Percentiles rank a stretch among this genome's conserved stretches.
These are phyloP conservation scores for Lamproptera curius DNA, from an alignment of 2,888 invertebrate species.

Conservation along the genomic window DNA sequence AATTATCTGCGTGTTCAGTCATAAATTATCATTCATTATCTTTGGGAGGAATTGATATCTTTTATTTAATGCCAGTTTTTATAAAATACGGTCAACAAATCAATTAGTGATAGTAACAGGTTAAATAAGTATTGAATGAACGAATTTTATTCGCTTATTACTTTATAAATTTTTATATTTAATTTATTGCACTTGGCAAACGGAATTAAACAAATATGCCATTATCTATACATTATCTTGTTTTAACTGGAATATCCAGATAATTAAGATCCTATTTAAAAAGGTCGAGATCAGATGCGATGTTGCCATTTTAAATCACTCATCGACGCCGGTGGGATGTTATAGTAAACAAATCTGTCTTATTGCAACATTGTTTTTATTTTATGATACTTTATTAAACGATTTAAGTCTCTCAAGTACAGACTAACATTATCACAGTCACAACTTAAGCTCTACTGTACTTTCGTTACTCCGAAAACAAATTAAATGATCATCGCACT, in stretches of 20 bases:
- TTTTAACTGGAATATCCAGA: too few relatives aligned
- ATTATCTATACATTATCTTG: too few relatives aligned
- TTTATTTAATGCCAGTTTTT: not conserved
- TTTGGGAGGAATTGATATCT: not conserved
- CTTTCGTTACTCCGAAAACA: slow-evolving; percentile 38
- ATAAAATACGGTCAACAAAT: not conserved
- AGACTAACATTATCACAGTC: slow-evolving; percentile 54
- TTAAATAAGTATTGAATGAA: not conserved
- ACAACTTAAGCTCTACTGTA: slow-evolving; percentile 57
- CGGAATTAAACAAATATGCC: too few relatives aligned
- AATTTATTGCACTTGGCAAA: not conserved
- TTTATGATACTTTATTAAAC: slow-evolving; percentile 18
- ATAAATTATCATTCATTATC: not conserved
- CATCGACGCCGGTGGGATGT: not conserved
- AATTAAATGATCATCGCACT: slow-evolving; percentile 59
- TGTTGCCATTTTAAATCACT: too few relatives aligned
- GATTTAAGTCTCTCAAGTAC: slow-evolving; percentile 30
- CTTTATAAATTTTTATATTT: not conserved
- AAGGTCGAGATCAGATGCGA: too few relatives aligned
- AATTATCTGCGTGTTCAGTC: not conserved
- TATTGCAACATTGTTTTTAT: slow-evolving; percentile 17
- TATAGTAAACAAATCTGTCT: slow-evolving; percentile 16
- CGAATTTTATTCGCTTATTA: not conserved
- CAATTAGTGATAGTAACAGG: not conserved
- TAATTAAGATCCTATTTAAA: too few relatives aligned